phyloP scores from a whole-genome alignment of 2,888 invertebrate genomes.

The Heliconius ethilla region DNA sequence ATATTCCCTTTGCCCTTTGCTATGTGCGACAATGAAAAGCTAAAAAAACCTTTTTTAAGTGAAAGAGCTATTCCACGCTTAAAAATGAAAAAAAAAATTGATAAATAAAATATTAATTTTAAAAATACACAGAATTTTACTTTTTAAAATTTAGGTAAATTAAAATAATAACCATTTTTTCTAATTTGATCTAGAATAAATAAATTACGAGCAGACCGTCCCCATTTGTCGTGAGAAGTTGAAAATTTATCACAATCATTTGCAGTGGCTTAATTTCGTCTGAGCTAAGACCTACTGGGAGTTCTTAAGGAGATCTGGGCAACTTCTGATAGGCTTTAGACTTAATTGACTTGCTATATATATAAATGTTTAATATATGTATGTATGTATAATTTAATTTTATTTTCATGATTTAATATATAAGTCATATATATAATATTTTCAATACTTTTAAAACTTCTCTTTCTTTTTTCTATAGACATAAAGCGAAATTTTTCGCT shows the following conservation, averaged over 20 bases:
- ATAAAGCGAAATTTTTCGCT: too few relatives aligned
- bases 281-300: constrained; percentile 24
- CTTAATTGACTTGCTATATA: constrained; percentile 14
- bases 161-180: not conserved
- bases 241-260: constrained; percentile 13
- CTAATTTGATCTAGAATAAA: not conserved
- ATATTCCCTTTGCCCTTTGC: too few relatives aligned
- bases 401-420: not conserved
- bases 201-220: not conserved
- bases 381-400: not conserved
- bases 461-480: too few relatives aligned
- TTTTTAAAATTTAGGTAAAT: not conserved
- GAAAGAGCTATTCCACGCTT: too few relatives aligned
- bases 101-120: too few relatives aligned
- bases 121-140: too few relatives aligned
- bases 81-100: too few relatives aligned
- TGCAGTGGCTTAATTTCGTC: constrained; percentile 23
- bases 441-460: not conserved
- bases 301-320: constrained; percentile 15
- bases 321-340: constrained; percentile 17
- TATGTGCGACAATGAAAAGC: too few relatives aligned
- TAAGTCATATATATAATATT: not conserved
- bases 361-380: not conserved
- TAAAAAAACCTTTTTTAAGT: too few relatives aligned
- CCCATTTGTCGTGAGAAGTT: not conserved